Evolutionary conservation across 2,113 vertebrate species (phyloP), one percentile per base, ranked within the genome.

Genomic region (Athene cunicularia): DNA sequence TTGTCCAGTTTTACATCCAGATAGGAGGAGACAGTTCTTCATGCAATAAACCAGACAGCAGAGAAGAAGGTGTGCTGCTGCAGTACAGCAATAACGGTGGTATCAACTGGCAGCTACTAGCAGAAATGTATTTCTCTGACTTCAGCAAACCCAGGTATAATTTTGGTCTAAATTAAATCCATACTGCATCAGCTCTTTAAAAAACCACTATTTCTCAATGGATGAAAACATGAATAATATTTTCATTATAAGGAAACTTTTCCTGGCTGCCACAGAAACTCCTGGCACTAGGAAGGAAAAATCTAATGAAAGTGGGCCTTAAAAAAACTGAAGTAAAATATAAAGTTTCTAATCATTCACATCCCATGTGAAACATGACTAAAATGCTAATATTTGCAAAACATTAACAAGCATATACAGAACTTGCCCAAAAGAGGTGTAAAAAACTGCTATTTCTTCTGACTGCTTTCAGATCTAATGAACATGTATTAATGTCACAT

Each of bases 51-150:
- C 99, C 99, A 0, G 99, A 99, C 97, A 99, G 99, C 98, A 98
- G 99, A 81, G 99, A 99, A 93, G 99, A 99, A 94, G 99, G 99
- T 10, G 98, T 99, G 58, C 97, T 99, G 80, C 94, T 99, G 82
- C 99, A 99, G 92, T 99, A 99, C 97, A 99, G 99, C 95, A 99
- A 99, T 50, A 99, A 99, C 0, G 99, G 99, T 0, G 99, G 99
- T 28, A 99, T 99, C 96, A 99, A 98, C 97, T 99, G 99, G 99
- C 99, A 99, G 50, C 98, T 99, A 41, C 98, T 99, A 12, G 99
- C 99, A 21, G 99, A 99, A 98, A 99, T 99, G 99, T 99, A 99
- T 97, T 99, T 99, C 98, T 99, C 99, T 26, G 99, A 99, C 97
- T 99, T 99, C 97, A 99, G 98, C 94, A 99, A 99, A 82, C 99